Evolutionary conservation across 2,113 vertebrate genomes (phyloP), one percentile per base, ranked within the genome.

Genomic region (Colistium nudipinnis): DNA sequence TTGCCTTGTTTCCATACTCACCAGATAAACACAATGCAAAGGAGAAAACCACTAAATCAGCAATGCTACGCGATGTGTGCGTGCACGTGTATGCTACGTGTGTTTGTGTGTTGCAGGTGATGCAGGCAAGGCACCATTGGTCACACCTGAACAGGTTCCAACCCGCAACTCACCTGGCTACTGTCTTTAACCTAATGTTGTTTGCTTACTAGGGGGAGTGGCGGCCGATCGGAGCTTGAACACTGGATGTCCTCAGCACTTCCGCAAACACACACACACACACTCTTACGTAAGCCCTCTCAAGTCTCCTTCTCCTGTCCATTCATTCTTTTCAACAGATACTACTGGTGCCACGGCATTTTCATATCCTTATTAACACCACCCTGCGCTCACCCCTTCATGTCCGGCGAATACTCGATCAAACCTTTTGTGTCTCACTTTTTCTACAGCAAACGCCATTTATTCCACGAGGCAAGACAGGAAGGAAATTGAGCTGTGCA

Each of bases 111-210:
- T 43, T 56, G 17, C n/a, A n/a, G n/a, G n/a, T 17, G 63, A 65
- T 16, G 13, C 22, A 63, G n/a, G 30, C 51, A 55, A 7, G 33
- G 41, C 56, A 53, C 33, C 1, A 12, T 12, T 41, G 66, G 70
- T 81, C 51, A 70, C 66, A 89, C 54, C 79, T 77, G 35, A 70
- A 88, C 90, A 88, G 51, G 91, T 86, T 85, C 68, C 35, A 73
- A 80, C 92, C 60, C 25, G 88, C 65, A 63, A 38, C 78, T 79
- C 41, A 64, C 60, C 62, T 56, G 51, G 67, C 62, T 81, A 39
- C 48, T 74, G 74, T 72, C 31, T 81, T 55, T 69, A 76, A 78
- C 74, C 67, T 68, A 39, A 52, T 73, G 57, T 86, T 73, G 57
- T 83, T 82, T 81, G 71, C 74, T 83, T 31, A 71, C 47, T 36